phyloP scores from a whole-genome alignment of 2,797 vertebrate genomes.

The Pangasius larnaudii region DNA sequence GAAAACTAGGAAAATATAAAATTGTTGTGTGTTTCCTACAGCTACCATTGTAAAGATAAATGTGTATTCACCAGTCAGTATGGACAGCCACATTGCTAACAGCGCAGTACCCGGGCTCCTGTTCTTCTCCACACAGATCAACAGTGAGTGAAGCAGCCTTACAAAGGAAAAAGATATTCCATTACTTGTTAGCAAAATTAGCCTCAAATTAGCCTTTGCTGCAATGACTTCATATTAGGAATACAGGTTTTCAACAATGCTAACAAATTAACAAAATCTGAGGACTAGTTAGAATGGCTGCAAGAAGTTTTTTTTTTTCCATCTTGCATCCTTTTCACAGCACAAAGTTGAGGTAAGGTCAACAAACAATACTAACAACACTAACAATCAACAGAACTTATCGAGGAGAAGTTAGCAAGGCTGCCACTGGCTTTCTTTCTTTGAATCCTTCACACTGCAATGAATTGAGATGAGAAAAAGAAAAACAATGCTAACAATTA shows the following conservation, averaged over 20 bases:
- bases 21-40: not conserved
- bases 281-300: not conserved
- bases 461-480: not conserved
- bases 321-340: not conserved
- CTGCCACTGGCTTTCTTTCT: not conserved
- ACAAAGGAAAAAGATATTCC: constrained; percentile 1
- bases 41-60: not conserved
- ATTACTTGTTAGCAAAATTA: not conserved
- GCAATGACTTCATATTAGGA: not conserved
- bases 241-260: not conserved
- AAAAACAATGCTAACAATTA: not conserved
- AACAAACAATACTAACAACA: not conserved
- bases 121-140: constrained; percentile 91
- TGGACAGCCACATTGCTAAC: constrained; percentile 92
- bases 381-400: not conserved
- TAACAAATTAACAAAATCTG: not conserved
- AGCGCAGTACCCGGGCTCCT: constrained; percentile 91
- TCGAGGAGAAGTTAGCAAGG: not conserved
- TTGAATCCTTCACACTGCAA: not conserved
- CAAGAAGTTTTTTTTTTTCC: not conserved
- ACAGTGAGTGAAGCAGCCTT: constrained; percentile 94
- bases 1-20: not conserved
- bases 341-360: not conserved
- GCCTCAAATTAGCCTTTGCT: not conserved
- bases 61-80: constrained; percentile 86